Conservation (phyloP, 2,797 vertebrate species). For the Mionectes olivaceus region DNA sequence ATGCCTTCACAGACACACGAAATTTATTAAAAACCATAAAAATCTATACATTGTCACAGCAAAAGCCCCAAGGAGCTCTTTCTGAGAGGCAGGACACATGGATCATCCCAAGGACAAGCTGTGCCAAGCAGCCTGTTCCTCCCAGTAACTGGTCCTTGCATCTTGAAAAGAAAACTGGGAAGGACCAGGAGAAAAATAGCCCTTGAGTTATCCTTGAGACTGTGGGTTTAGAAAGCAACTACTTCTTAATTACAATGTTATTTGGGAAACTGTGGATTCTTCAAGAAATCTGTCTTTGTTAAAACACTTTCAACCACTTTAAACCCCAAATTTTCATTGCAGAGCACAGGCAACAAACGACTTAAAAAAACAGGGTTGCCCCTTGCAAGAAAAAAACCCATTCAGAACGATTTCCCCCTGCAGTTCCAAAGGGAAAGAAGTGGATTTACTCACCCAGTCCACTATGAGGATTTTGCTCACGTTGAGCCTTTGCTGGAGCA, state of each 20-base stretch:
- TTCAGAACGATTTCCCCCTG: background rate
- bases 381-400: background rate
- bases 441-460: constrained; percentile 90
- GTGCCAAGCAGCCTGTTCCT: background rate
- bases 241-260: background rate
- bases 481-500: constrained; percentile 92
- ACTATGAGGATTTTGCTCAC: constrained; percentile 97
- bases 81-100: background rate
- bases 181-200: background rate
- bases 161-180: background rate
- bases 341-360: background rate
- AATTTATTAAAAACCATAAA: background rate
- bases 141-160: background rate
- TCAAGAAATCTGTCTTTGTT: background rate
- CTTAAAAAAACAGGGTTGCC: background rate
- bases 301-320: background rate
- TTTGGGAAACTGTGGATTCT: background rate
- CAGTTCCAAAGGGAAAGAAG: background rate
- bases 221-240: background rate
- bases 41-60: background rate
- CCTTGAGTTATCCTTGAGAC: background rate
- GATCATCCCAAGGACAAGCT: background rate
- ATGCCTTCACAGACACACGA: background rate
- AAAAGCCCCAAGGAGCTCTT: background rate
- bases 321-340: background rate